A percentile compares a stretch with the other conserved stretches of the same genome.
Conservation (phyloP, 2,888 invertebrate species). For the Folsomia manolachei region DNA sequence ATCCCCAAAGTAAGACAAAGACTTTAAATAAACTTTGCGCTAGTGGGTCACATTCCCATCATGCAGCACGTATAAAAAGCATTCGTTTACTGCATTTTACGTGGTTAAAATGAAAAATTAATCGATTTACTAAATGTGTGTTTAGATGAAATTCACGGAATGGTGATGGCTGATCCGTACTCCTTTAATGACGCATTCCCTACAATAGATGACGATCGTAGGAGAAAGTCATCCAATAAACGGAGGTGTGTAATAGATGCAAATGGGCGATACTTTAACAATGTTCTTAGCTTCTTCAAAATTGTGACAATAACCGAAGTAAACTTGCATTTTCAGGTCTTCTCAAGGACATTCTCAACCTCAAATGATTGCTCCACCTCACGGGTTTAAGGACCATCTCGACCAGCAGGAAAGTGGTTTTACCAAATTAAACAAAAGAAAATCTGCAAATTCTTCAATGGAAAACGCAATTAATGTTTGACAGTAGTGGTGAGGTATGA, state of each 20-base stretch:
- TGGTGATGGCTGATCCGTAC: slow-evolving; percentile 32
- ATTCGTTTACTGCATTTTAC: background rate
- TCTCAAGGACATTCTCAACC: slow-evolving; percentile 24
- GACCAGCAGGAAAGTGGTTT: slow-evolving; percentile 1
- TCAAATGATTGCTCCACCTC: slow-evolving; percentile 20
- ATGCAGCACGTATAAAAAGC: background rate
- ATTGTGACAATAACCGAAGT: background rate
- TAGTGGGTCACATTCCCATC: background rate
- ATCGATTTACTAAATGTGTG: slow-evolving; percentile 12
- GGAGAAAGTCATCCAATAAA: slow-evolving; percentile 18
- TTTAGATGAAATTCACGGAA: slow-evolving; percentile 30
- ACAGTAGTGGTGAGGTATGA: slow-evolving; percentile 8
- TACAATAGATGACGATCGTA: slow-evolving; percentile 24
- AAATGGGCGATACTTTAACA: too few species aligned
- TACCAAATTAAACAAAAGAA: background rate
- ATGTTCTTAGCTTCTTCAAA: slow-evolving; percentile 4
- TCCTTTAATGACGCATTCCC: slow-evolving; percentile 33
- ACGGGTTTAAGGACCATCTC: slow-evolving; percentile 16
- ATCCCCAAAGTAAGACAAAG: slow-evolving; percentile 25
- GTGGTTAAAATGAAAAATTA: background rate
- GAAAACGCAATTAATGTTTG: slow-evolving; percentile 40
- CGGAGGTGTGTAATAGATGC: slow-evolving; percentile 29
- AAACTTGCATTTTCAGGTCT: too few species aligned
- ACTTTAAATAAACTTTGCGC: background rate
- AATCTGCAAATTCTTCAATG: slow-evolving; percentile 22